Evolutionary conservation across 1,140 invertebrate genomes (phyloP).

Genomic region (Physella acuta): DNA sequence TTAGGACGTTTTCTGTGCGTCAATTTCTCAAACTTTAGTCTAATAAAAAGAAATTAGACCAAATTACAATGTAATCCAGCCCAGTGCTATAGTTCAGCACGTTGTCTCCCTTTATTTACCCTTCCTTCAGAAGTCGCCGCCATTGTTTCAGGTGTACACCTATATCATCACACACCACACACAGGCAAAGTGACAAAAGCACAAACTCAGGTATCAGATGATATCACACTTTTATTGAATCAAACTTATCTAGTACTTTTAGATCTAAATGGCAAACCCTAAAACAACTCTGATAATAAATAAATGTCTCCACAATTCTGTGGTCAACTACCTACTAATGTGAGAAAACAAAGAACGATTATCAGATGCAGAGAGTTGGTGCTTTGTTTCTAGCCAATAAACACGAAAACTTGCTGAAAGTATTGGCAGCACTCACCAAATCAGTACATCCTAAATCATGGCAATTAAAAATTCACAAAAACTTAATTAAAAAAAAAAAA

Average conservation of each 20-base stretch:
- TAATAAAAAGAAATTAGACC: no score
- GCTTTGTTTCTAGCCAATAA: background rate
- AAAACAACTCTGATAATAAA: constrained; percentile 7
- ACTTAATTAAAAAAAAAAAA: no score
- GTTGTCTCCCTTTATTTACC: no score
- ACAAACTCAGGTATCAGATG: no score
- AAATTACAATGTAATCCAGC: no score
- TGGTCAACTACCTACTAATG: background rate
- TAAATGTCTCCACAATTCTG: background rate
- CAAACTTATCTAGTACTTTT: constrained; percentile 2
- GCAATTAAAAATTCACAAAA: background rate
- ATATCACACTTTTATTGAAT: constrained; percentile 19
- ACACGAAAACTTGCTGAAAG: background rate
- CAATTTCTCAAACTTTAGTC: no score
- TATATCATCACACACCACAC: no score
- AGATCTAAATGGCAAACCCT: constrained; percentile 20
- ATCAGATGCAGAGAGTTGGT: background rate
- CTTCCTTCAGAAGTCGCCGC: no score
- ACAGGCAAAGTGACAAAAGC: no score
- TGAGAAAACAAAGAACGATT: background rate
- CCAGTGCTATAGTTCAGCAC: no score
- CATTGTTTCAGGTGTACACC: no score
- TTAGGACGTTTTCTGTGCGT: no score
- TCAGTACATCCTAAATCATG: background rate
- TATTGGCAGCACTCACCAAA: background rate